These are phyloP conservation scores for Diceros bicornis DNA, from an alignment of 2,797 vertebrate genomes.

Conservation along the genomic window DNA sequence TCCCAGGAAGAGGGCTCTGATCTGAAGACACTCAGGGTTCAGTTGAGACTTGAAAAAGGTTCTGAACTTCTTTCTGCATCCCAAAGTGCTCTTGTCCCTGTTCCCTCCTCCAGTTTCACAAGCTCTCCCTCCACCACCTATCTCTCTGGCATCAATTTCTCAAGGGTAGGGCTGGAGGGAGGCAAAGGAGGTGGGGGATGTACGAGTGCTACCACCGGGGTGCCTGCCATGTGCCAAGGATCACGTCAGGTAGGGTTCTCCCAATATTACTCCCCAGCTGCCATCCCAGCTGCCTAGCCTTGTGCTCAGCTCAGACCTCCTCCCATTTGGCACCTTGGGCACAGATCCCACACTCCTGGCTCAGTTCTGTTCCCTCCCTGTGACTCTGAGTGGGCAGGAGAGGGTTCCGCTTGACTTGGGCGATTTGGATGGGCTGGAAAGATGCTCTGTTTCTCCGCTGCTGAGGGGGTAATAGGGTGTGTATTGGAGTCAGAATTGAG, in stretches of 20 bases:
- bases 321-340: not conserved
- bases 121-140: not conserved
- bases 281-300: not conserved
- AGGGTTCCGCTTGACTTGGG: not conserved
- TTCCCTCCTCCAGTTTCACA: not conserved
- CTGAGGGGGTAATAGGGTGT: not conserved
- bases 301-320: not conserved
- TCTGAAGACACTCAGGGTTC: not conserved
- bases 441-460: not conserved
- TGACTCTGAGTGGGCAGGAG: not conserved
- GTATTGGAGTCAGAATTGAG: not conserved
- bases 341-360: not conserved
- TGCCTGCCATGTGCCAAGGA: not conserved
- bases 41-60: not conserved
- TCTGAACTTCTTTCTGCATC: conserved; percentile 6
- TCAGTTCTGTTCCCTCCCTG: not conserved
- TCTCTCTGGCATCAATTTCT: conserved; percentile 28
- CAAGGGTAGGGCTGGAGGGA: not conserved
- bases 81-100: not conserved
- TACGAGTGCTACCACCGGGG: not conserved
- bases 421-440: not conserved
- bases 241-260: not conserved
- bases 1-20: not conserved
- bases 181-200: not conserved
- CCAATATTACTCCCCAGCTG: too few relatives aligned